Conservation (phyloP, 2,113 vertebrate genomes). For the Ceratotherium simum region DNA sequence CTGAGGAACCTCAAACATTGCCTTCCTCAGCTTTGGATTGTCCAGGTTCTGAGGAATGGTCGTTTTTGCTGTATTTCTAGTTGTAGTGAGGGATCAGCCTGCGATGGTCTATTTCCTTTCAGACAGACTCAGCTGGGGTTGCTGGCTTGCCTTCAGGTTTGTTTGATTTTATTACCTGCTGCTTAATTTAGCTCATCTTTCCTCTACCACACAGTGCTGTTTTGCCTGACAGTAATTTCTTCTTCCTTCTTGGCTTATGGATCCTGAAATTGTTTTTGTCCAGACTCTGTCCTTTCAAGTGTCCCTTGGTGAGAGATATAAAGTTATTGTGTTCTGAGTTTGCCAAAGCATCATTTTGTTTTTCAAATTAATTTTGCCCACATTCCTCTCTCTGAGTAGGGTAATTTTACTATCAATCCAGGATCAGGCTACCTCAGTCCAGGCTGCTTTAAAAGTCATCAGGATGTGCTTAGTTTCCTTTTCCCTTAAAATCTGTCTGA, state of each 20-base stretch:
- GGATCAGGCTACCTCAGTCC: too few species aligned
- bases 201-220: background rate
- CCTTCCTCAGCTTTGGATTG: background rate
- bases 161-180: background rate
- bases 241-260: background rate
- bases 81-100: background rate
- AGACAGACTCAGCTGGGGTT: background rate
- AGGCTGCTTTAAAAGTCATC: background rate
- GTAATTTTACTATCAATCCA: background rate
- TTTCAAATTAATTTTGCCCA: background rate
- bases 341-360: background rate
- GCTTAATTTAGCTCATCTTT: background rate
- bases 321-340: background rate
- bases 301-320: background rate
- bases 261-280: background rate
- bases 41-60: background rate
- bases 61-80: background rate
- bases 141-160: background rate
- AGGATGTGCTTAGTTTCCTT: background rate
- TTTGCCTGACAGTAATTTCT: background rate
- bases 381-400: background rate
- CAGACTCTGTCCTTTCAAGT: background rate
- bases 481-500: background rate
- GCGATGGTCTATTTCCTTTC: background rate
- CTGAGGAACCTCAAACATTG: background rate